phyloP scores from a whole-genome alignment of 2,113 vertebrate species.

The Numenius arquata region DNA sequence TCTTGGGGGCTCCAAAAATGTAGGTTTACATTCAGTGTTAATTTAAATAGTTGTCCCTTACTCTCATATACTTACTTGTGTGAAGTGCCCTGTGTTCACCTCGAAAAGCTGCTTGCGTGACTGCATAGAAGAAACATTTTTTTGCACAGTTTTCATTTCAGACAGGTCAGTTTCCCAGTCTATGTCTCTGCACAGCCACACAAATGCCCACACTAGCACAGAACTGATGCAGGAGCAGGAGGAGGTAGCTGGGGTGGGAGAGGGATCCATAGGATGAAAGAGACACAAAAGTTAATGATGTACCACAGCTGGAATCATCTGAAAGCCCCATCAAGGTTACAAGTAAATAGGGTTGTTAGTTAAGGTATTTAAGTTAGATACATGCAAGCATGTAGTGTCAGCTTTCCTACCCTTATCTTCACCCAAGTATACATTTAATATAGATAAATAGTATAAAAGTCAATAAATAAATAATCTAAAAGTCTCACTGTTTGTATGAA shows the following conservation, averaged over 20 bases:
- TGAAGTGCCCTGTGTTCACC: background rate
- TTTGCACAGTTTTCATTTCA: background rate
- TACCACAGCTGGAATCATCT: background rate
- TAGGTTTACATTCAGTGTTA: background rate
- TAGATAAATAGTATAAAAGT: background rate
- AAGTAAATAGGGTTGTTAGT: background rate
- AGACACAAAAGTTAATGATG: background rate
- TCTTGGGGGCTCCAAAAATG: accelerated
- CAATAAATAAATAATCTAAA: background rate
- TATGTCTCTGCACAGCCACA: background rate
- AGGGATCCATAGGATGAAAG: background rate
- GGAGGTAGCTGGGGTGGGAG: background rate
- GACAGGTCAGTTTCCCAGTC: background rate
- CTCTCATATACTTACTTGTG: background rate
- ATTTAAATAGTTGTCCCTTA: background rate
- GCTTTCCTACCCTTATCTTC: background rate
- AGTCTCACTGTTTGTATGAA: background rate
- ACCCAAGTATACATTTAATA: background rate
- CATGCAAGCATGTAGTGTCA: background rate
- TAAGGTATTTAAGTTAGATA: background rate
- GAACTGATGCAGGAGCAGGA: background rate
- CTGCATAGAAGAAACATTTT: background rate
- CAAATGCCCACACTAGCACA: background rate
- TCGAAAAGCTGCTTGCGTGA: background rate
- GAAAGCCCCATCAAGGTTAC: background rate